Percentiles rank a stretch among this genome's conserved stretches.
These are phyloP conservation scores for Ruditapes philippinarum DNA, from an alignment of 1,140 invertebrate species.

Conservation along the genomic window DNA sequence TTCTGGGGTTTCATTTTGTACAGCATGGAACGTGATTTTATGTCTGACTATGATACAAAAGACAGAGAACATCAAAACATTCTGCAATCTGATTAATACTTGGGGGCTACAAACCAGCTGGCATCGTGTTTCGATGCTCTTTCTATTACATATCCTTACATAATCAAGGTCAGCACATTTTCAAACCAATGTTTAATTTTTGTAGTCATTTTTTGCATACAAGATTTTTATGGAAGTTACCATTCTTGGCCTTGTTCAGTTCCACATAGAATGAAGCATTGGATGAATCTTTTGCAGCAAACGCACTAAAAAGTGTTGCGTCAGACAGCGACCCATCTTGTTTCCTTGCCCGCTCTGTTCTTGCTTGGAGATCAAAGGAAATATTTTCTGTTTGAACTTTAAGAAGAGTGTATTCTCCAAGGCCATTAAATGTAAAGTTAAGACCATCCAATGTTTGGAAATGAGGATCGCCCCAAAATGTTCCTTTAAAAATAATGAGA, in stretches of 20 bases:
- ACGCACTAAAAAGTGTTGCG: constrained; percentile 49
- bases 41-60: too few relatives aligned
- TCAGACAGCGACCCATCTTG: constrained; percentile 28
- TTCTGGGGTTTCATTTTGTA: too few relatives aligned
- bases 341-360: constrained; percentile 31
- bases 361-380: constrained; percentile 38
- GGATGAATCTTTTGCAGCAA: constrained; percentile 54
- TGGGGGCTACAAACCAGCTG: too few relatives aligned
- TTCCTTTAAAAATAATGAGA: constrained; percentile 39
- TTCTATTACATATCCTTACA: too few relatives aligned
- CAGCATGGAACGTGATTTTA: too few relatives aligned
- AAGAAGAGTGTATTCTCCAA: constrained; percentile 95
- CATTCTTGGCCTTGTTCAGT: constrained; percentile 5
- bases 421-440: constrained; percentile 97
- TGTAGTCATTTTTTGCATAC: neutral
- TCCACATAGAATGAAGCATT: constrained; percentile 21
- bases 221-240: neutral
- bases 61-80: too few relatives aligned
- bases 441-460: constrained; percentile 96
- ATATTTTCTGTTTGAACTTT: neutral
- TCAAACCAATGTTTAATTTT: neutral
- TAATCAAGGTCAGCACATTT: too few relatives aligned
- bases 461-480: constrained; percentile 93
- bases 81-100: too few relatives aligned
- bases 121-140: too few relatives aligned